These are phyloP conservation scores for Yasuhikotakia modesta DNA, from an alignment of 2,797 vertebrate genomes.

Conservation along the genomic window DNA sequence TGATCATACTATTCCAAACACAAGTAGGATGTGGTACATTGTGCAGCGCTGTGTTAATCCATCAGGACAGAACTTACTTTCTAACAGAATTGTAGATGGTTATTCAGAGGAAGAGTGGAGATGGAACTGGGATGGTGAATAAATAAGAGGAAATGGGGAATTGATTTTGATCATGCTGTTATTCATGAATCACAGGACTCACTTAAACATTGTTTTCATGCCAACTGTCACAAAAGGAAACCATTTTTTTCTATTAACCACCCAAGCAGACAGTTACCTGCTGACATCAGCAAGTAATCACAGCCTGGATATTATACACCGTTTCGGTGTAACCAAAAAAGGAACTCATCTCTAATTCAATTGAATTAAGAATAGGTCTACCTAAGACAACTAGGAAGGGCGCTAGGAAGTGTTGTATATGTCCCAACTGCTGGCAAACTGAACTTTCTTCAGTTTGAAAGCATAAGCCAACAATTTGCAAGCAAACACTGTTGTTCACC, in stretches of 20 bases:
- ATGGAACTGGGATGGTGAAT: neutral
- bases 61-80: no score
- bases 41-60: no score
- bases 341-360: neutral
- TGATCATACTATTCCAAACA: no score
- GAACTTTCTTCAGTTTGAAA: conserved; percentile 21
- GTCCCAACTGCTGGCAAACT: neutral
- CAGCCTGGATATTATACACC: neutral
- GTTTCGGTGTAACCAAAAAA: neutral
- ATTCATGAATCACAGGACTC: neutral
- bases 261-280: neutral
- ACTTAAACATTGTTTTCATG: neutral
- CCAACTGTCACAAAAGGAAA: neutral
- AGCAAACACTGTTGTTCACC: conserved; percentile 20
- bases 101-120: conserved; percentile 2
- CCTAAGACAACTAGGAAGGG: neutral
- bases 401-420: neutral
- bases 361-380: neutral
- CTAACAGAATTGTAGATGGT: neutral
- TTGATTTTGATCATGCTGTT: conserved; percentile 8
- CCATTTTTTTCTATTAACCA: neutral
- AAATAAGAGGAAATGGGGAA: conserved; percentile 13
- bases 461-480: conserved; percentile 22
- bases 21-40: no score
- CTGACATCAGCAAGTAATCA: neutral